These are phyloP conservation scores for Coelopa pilipes DNA, from an alignment of 2,888 invertebrate species.

Conservation along the genomic window DNA sequence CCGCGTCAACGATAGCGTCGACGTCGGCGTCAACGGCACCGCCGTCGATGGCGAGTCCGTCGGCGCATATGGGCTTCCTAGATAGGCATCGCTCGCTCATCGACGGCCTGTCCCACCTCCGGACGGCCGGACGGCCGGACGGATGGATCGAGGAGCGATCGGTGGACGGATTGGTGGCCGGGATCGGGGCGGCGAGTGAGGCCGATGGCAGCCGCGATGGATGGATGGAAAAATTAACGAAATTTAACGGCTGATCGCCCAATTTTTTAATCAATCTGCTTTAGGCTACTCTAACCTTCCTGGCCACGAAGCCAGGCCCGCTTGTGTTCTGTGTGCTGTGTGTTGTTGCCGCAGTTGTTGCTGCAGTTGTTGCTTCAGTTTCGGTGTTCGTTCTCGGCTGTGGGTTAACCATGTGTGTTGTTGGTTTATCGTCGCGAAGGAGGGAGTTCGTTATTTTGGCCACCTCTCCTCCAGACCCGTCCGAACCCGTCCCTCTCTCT, in stretches of 20 bases:
- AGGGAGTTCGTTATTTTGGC: not conserved
- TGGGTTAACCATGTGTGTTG: not conserved
- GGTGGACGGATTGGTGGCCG: too few relatives aligned
- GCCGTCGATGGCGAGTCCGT: conserved; percentile 19
- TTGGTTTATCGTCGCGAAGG: conserved; percentile 19
- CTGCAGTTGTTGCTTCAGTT: not conserved
- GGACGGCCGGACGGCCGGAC: conserved; percentile 21
- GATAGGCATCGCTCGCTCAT: conserved; percentile 26
- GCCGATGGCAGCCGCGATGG: conserved; percentile 18
- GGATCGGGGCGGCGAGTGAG: not conserved
- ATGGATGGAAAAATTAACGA: conserved; percentile 48
- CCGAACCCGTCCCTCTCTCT: too few relatives aligned
- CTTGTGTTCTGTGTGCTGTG: not conserved
- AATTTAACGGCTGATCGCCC: conserved; percentile 67
- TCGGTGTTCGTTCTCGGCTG: not conserved
- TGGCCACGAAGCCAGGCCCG: conserved; percentile 14
- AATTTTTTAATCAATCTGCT: conserved; percentile 66
- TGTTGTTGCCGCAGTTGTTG: not conserved
- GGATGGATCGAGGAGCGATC: conserved; percentile 36
- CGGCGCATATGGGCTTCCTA: conserved; percentile 31
- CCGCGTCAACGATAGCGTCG: too few relatives aligned
- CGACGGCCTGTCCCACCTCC: too few relatives aligned
- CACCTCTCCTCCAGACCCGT: not conserved
- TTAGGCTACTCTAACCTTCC: conserved; percentile 51
- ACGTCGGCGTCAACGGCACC: conserved; percentile 47